Percentiles rank a stretch among this genome's conserved stretches.
phyloP scores from a whole-genome alignment of 2,113 vertebrate species.

The Plecotus auritus region DNA sequence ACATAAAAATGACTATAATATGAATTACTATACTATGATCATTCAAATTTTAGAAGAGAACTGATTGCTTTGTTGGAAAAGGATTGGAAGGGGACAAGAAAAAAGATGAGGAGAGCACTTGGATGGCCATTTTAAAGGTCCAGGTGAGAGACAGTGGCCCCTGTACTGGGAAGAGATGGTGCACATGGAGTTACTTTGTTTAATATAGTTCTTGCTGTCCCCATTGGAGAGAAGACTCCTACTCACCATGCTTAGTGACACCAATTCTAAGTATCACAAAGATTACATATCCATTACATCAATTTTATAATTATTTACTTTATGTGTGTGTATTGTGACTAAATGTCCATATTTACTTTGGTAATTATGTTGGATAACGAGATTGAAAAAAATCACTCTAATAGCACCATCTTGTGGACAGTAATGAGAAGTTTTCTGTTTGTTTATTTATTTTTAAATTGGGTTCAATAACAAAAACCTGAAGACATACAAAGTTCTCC shows the following conservation, averaged over 20 bases:
- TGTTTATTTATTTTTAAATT: neutral
- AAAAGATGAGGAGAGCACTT: neutral
- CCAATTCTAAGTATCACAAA: neutral
- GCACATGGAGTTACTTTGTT: neutral
- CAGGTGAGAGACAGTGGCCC: neutral
- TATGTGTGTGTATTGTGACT: neutral
- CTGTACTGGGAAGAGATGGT: neutral
- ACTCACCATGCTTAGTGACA: neutral
- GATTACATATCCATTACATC: neutral
- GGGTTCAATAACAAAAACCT: neutral
- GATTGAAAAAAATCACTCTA: neutral
- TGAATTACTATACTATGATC: neutral
- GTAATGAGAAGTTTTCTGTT: neutral
- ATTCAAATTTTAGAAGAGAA: neutral
- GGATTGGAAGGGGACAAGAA: neutral
- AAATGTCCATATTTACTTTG: neutral
- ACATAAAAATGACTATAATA: neutral
- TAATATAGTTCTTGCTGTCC: neutral
- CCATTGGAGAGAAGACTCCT: neutral
- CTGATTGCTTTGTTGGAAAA: neutral
- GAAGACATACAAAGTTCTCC: neutral
- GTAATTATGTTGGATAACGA: neutral
- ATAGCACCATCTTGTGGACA: slow-evolving; percentile 65
- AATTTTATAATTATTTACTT: neutral
- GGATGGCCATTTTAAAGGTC: too few relatives aligned